These are phyloP conservation scores for Neocloeon triangulifer DNA, from an alignment of 1,140 invertebrate species.

Conservation along the genomic window DNA sequence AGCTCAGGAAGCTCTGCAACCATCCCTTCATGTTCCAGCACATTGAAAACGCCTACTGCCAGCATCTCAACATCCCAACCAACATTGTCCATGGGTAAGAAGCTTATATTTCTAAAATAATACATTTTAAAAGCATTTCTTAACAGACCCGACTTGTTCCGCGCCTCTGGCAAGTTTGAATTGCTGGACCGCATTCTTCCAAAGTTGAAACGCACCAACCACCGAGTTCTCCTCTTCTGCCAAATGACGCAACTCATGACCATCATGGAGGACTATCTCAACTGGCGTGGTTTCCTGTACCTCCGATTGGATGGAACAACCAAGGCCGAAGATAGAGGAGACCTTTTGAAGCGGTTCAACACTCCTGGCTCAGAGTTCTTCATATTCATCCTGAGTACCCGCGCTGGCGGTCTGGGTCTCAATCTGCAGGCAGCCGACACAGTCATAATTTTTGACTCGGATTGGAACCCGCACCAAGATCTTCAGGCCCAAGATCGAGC, in stretches of 20 bases:
- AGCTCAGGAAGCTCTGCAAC: constrained; percentile 47
- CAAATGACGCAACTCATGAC: constrained; percentile 53
- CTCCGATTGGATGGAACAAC: constrained; percentile 38
- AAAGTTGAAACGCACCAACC: constrained; percentile 31
- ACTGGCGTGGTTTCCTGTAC: constrained; percentile 24
- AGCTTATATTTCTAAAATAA: constrained; percentile 3
- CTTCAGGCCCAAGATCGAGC: constrained; percentile 41
- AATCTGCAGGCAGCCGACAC: constrained; percentile 50
- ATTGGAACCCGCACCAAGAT: constrained; percentile 54
- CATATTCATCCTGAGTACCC: constrained; percentile 39
- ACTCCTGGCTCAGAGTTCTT: constrained; percentile 33
- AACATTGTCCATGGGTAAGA: constrained; percentile 20
- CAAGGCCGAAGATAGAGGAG: constrained; percentile 42
- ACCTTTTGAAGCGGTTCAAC: constrained; percentile 35
- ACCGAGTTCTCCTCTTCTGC: constrained; percentile 45
- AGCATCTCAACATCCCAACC: constrained; percentile 17
- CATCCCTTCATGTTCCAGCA: constrained; percentile 51
- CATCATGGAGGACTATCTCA: constrained; percentile 47
- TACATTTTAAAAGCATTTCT: constrained; percentile 1
- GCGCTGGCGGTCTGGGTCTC: constrained; percentile 44
- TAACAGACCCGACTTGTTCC: constrained; percentile 29
- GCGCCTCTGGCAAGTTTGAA: constrained; percentile 47
- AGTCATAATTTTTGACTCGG: constrained; percentile 50
- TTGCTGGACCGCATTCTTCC: constrained; percentile 43
- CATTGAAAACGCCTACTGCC: constrained; percentile 38